These are phyloP conservation scores for Speoplatyrhinus poulsoni DNA, from an alignment of 2,113 vertebrate species.

Conservation along the genomic window DNA sequence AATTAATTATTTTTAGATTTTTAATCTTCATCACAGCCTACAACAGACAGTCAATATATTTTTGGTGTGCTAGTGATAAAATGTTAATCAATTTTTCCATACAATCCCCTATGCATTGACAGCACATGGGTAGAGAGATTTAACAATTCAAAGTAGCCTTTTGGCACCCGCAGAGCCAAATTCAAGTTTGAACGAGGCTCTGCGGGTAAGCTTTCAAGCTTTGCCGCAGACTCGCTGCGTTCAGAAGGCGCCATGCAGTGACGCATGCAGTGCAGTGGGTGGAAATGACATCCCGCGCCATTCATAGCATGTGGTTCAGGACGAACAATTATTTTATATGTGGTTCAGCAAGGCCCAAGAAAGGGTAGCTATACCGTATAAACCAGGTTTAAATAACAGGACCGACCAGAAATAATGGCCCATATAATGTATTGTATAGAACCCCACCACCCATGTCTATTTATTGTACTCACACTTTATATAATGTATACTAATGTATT, in stretches of 20 bases:
- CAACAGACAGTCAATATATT: too few relatives aligned
- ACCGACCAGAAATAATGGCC: background rate
- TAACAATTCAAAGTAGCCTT: background rate
- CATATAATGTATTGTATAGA: background rate
- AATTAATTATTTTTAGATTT: too few relatives aligned
- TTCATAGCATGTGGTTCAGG: constrained; percentile 13
- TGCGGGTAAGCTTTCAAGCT: background rate
- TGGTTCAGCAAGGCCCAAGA: background rate
- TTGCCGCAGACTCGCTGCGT: background rate
- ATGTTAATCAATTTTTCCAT: too few relatives aligned
- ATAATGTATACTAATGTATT: background rate
- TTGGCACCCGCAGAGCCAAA: background rate
- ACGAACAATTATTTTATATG: constrained; percentile 10
- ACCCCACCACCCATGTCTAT: background rate
- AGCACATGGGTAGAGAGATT: background rate
- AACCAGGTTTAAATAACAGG: background rate
- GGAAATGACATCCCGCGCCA: constrained; percentile 22
- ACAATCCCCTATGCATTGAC: background rate
- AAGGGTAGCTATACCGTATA: too few relatives aligned
- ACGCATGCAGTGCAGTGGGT: constrained; percentile 2
- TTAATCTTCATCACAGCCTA: too few relatives aligned
- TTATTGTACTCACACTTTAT: background rate
- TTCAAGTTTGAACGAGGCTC: background rate
- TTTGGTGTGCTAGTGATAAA: too few relatives aligned
- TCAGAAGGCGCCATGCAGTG: constrained; percentile 3